Conservation (phyloP, 2,113 vertebrate genomes). For the Gyps fulvus region DNA sequence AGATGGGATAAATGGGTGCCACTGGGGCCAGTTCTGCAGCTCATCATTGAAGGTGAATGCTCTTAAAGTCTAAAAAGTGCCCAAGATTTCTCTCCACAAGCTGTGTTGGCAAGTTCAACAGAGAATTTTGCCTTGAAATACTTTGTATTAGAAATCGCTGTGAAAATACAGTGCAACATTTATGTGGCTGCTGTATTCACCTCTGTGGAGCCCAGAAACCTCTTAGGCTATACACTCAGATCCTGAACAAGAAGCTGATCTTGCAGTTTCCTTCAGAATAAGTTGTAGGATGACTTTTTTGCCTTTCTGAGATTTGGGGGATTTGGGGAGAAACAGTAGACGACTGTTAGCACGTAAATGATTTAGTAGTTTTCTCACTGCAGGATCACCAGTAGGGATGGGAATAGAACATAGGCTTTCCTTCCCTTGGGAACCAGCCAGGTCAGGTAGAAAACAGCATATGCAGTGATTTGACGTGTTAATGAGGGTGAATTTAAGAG, state of each 20-base stretch:
- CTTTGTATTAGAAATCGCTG: neutral
- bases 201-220: neutral
- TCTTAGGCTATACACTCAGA: accelerated
- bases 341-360: neutral
- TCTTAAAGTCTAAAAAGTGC: neutral
- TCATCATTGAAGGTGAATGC: neutral
- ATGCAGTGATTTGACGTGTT: neutral
- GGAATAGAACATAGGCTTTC: neutral
- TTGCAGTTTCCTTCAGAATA: neutral
- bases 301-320: neutral
- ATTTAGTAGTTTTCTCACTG: neutral
- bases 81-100: neutral
- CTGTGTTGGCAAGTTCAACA: neutral
- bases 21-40: neutral
- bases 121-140: neutral
- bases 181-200: neutral
- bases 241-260: neutral
- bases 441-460: neutral
- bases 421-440: neutral
- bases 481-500: neutral
- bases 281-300: neutral
- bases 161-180: neutral
- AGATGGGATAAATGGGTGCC: neutral
- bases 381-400: neutral
- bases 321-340: neutral